A percentile compares a stretch with the other conserved stretches of the same genome.
phyloP scores from a whole-genome alignment of 2,888 invertebrate species.

The Melolontha melolontha region DNA sequence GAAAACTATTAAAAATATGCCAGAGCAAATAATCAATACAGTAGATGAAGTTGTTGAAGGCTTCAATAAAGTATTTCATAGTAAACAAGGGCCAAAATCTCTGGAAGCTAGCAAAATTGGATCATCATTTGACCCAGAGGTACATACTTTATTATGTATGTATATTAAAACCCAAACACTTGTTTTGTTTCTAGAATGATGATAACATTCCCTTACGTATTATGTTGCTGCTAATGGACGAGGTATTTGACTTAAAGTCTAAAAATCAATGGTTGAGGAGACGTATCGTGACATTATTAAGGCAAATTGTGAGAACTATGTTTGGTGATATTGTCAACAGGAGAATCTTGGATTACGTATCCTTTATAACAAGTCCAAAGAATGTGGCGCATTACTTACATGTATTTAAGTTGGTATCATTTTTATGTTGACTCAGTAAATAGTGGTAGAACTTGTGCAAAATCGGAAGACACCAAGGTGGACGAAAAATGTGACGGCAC shows the following conservation, averaged over 20 bases:
- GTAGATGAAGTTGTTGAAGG: slow-evolving; percentile 88
- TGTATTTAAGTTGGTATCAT: slow-evolving; percentile 79
- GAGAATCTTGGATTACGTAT: slow-evolving; percentile 89
- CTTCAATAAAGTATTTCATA: slow-evolving; percentile 81
- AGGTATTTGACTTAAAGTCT: slow-evolving; percentile 85
- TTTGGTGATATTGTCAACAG: slow-evolving; percentile 87
- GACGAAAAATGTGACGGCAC: too few species aligned
- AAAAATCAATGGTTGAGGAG: slow-evolving; percentile 86
- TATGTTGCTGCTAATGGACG: slow-evolving; percentile 83
- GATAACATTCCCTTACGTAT: slow-evolving; percentile 86
- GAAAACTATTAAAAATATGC: slow-evolving; percentile 88
- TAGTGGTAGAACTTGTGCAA: too few species aligned
- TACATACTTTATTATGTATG: slow-evolving; percentile 52
- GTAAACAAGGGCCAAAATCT: slow-evolving; percentile 63
- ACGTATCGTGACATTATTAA: slow-evolving; percentile 78
- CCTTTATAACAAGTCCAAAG: slow-evolving; percentile 86
- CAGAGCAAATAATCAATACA: slow-evolving; percentile 87
- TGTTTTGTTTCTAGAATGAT: slow-evolving; percentile 64
- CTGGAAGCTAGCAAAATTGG: slow-evolving; percentile 66
- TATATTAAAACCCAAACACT: background rate
- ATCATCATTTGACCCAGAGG: slow-evolving; percentile 69
- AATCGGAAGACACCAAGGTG: too few species aligned
- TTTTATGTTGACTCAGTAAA: background rate
- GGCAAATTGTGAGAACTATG: slow-evolving; percentile 83
- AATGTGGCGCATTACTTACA: slow-evolving; percentile 90